A percentile compares a stretch with the other conserved stretches of the same genome.
These are phyloP conservation scores for Grammomys surdaster DNA, from an alignment of 2,113 vertebrate genomes.

Conservation along the genomic window DNA sequence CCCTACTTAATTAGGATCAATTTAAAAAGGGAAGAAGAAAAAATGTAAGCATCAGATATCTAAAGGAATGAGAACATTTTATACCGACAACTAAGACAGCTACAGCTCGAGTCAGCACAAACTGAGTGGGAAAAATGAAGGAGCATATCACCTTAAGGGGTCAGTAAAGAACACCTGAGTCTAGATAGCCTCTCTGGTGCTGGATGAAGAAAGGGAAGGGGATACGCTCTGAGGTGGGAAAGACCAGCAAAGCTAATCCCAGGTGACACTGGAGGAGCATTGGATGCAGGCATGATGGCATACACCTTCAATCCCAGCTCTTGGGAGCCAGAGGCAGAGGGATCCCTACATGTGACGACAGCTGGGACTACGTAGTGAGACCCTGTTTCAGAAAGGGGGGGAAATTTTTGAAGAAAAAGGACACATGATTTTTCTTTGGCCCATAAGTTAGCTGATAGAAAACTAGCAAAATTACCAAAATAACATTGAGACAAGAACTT, in stretches of 20 bases:
- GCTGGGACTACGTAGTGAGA: not conserved
- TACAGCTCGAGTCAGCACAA: not conserved
- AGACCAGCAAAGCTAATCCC: not conserved
- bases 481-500: not conserved
- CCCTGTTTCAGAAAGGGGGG: not conserved
- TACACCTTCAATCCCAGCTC: too few species aligned
- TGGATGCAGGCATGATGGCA: accelerated
- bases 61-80: constrained; percentile 21
- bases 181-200: not conserved
- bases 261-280: not conserved
- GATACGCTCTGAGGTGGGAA: not conserved
- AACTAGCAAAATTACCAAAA: constrained; percentile 12
- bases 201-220: not conserved
- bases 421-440: not conserved
- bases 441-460: not conserved
- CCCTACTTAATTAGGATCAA: constrained; percentile 19
- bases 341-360: not conserved
- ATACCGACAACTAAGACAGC: not conserved
- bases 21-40: constrained; percentile 42
- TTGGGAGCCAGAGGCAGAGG: not conserved
- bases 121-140: constrained; percentile 17
- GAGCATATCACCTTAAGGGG: not conserved
- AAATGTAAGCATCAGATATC: constrained; percentile 3
- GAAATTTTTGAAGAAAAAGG: not conserved
- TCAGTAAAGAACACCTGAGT: not conserved